phyloP scores from a whole-genome alignment of 1,140 invertebrate species.

The Zaprionus taronus region DNA sequence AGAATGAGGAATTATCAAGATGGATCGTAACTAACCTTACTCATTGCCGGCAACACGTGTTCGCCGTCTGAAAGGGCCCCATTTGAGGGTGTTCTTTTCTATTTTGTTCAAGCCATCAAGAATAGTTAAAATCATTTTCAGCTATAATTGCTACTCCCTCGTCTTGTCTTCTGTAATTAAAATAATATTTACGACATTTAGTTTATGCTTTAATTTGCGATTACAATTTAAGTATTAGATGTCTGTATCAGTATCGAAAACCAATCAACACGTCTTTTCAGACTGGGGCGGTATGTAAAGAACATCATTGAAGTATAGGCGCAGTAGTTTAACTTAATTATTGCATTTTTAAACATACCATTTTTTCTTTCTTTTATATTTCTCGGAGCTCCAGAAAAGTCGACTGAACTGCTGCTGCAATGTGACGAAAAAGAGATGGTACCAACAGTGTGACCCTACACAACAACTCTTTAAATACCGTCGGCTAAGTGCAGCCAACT shows the following conservation, averaged over 20 bases:
- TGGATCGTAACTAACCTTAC: slow-evolving; percentile 58
- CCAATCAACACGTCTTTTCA: slow-evolving; percentile 78
- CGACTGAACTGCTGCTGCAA: slow-evolving; percentile 5
- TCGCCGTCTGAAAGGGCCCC: not conserved
- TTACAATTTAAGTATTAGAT: slow-evolving; percentile 9
- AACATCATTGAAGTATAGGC: slow-evolving; percentile 88
- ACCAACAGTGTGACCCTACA: not conserved
- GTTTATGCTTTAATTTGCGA: not conserved
- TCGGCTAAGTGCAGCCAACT: not conserved
- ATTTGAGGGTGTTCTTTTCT: not conserved
- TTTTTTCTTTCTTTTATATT: not conserved
- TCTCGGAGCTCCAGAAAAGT: not conserved
- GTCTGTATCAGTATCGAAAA: slow-evolving; percentile 57
- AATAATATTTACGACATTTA: not conserved
- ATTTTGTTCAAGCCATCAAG: not conserved
- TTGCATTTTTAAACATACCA: slow-evolving; percentile 9
- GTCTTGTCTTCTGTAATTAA: slow-evolving; percentile 17
- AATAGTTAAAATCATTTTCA: not conserved
- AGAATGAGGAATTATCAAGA: not conserved
- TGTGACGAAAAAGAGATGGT: slow-evolving; percentile 30
- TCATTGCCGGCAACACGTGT: slow-evolving; percentile 6
- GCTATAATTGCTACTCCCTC: not conserved
- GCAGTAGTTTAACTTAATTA: not conserved
- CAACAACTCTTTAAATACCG: not conserved
- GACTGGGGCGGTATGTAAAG: slow-evolving; percentile 69